A percentile compares a stretch with the other conserved stretches of the same genome.
phyloP scores from a whole-genome alignment of 2,797 vertebrate genomes.

The Halcyon smyrnensis region DNA sequence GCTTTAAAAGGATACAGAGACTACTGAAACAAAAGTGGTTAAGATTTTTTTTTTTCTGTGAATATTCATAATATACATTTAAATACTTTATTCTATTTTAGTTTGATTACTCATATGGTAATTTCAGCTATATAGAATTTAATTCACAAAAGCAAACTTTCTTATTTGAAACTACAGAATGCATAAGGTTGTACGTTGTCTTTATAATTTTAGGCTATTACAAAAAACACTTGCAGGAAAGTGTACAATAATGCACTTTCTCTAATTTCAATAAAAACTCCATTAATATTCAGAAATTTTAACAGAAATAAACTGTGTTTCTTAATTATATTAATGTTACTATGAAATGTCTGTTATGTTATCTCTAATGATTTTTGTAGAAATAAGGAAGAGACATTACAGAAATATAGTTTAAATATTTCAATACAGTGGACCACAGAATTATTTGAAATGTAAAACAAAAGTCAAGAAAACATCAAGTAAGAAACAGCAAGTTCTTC shows the following conservation, averaged over 20 bases:
- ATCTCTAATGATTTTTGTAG: background rate
- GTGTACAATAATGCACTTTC: background rate
- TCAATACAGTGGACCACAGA: background rate
- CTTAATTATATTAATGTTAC: background rate
- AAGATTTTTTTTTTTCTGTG: accelerated
- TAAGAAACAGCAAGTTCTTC: background rate
- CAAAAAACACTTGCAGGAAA: background rate
- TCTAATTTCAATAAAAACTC: background rate
- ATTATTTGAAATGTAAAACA: background rate
- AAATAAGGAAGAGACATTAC: background rate
- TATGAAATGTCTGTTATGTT: background rate
- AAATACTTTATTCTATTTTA: background rate
- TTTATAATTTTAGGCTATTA: background rate
- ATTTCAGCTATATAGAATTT: background rate
- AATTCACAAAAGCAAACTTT: background rate
- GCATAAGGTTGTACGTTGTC: background rate
- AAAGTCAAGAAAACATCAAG: background rate
- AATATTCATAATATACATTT: background rate
- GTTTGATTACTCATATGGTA: background rate
- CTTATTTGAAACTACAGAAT: background rate
- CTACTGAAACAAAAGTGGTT: background rate
- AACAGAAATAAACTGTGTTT: background rate
- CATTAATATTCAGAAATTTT: background rate
- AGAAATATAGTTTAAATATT: background rate
- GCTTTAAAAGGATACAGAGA: background rate